Conservation (phyloP, 1,140 invertebrate species). For the Chionoecetes opilio region DNA sequence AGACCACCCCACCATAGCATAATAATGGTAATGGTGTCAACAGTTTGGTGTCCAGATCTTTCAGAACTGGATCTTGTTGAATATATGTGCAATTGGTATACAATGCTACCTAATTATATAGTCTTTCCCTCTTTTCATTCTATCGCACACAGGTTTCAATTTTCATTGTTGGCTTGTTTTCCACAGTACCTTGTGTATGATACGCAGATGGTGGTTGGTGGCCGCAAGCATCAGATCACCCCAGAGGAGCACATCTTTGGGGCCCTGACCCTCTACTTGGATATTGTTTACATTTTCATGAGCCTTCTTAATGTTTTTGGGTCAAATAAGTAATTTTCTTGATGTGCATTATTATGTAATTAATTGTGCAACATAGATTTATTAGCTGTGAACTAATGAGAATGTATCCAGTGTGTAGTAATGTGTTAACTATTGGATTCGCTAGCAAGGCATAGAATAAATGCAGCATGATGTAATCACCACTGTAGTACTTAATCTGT, state of each 20-base stretch:
- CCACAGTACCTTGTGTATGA: conserved; percentile 88
- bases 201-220: conserved; percentile 89
- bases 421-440: not conserved
- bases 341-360: not conserved
- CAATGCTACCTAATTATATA: too few relatives aligned
- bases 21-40: too few relatives aligned
- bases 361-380: not conserved
- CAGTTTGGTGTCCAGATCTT: too few relatives aligned
- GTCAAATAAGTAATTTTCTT: conserved; percentile 49
- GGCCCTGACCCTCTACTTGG: conserved; percentile 87
- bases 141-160: not conserved
- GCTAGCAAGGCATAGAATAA: conserved; percentile 16
- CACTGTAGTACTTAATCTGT: not conserved
- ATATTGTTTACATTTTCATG: conserved; percentile 88
- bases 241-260: conserved; percentile 88
- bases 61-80: too few relatives aligned
- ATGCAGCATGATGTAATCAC: not conserved
- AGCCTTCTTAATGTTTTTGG: conserved; percentile 86
- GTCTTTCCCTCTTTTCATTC: not conserved
- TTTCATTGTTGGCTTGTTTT: conserved; percentile 68
- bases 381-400: not conserved
- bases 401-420: not conserved
- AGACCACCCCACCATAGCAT: too few relatives aligned
- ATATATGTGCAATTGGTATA: too few relatives aligned
- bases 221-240: conserved; percentile 86